Conservation (phyloP, 2,113 vertebrate genomes). For the Pachypanchax playfairii region DNA sequence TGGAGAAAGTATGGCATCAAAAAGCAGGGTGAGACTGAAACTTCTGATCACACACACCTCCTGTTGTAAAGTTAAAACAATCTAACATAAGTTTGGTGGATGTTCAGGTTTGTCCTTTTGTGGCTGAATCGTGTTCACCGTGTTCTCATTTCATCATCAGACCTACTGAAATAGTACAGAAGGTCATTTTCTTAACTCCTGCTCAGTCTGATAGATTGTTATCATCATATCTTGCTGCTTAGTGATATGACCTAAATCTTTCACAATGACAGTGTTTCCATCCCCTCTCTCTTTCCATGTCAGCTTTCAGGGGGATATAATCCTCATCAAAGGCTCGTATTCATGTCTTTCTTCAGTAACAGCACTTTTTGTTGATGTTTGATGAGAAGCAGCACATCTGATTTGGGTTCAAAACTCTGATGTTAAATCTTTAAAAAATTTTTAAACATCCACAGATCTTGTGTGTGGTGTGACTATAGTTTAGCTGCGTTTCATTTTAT, state of each 20-base stretch:
- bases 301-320: slow-evolving; percentile 10
- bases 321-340: not conserved
- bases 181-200: slow-evolving; percentile 26
- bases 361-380: not conserved
- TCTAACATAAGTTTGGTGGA: not conserved
- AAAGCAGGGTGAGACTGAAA: too few species aligned
- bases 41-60: too few species aligned
- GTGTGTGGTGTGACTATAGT: not conserved
- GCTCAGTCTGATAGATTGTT: slow-evolving; percentile 30
- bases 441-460: not conserved
- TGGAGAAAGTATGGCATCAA: too few species aligned
- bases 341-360: slow-evolving; percentile 8
- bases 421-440: not conserved
- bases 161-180: slow-evolving; percentile 1
- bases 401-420: slow-evolving; percentile 1
- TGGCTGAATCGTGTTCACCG: not conserved
- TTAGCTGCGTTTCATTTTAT: slow-evolving; percentile 12
- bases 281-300: slow-evolving; percentile 3
- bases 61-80: too few species aligned
- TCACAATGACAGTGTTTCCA: slow-evolving; percentile 32
- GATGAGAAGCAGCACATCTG: not conserved
- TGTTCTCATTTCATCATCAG: not conserved
- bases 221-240: slow-evolving; percentile 40
- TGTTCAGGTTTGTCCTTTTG: not conserved
- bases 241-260: slow-evolving; percentile 66